Conservation (phyloP, 2,797 vertebrate genomes). For the Merluccius polli region DNA sequence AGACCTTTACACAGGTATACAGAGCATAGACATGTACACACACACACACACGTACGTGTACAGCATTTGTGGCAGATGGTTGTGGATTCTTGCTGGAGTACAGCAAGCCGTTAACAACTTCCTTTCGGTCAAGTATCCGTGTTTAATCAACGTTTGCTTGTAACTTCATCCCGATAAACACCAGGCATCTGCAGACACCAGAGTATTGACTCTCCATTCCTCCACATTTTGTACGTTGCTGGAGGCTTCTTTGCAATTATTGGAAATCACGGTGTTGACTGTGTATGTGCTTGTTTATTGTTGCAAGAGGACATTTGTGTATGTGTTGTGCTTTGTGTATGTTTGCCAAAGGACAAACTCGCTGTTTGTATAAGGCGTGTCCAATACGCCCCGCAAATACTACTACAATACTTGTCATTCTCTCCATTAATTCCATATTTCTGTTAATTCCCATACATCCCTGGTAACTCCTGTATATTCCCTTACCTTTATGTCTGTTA, state of each 20-base stretch:
- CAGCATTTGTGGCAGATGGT: background rate
- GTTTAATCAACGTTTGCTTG: background rate
- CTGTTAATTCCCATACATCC: background rate
- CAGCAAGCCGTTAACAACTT: background rate
- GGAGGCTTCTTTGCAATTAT: background rate
- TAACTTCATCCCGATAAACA: background rate
- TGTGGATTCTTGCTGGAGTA: background rate
- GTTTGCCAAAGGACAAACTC: background rate
- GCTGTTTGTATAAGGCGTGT: background rate
- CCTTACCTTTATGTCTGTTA: too few relatives aligned
- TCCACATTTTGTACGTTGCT: background rate
- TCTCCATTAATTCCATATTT: background rate
- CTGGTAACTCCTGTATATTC: background rate
- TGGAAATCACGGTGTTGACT: too few relatives aligned
- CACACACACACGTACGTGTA: background rate
- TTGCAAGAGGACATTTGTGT: background rate
- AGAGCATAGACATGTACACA: background rate
- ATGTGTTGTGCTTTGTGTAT: background rate
- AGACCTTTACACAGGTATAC: background rate
- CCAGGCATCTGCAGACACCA: background rate
- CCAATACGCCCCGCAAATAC: background rate
- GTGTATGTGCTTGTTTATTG: background rate
- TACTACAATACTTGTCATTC: too few relatives aligned
- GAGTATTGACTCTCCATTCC: background rate
- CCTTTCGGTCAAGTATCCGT: background rate